Conservation (phyloP, 2,888 invertebrate genomes). For the Ashinkailepas kermadecensis region DNA sequence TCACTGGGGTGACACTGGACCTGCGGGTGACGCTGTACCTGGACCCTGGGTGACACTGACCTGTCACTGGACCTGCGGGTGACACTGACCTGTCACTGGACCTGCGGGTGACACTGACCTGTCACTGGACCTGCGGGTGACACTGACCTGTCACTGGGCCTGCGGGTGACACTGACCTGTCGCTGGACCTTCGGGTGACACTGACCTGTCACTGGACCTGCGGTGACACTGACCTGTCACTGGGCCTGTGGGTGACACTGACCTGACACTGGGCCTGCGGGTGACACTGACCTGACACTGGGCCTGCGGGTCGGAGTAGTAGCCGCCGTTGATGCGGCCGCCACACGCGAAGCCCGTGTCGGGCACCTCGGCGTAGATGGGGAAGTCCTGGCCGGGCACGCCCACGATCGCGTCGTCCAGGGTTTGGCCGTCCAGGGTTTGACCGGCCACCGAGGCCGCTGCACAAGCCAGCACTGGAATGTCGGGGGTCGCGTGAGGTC, state of each 20-base stretch:
- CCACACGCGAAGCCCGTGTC: background rate
- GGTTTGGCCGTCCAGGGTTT: background rate
- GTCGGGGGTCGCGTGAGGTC: too few species aligned
- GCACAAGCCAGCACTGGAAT: too few species aligned
- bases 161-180: too few species aligned
- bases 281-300: background rate
- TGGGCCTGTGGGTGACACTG: background rate
- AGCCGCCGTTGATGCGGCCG: slow-evolving; percentile 12
- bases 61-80: background rate
- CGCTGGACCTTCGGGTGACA: background rate
- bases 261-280: background rate
- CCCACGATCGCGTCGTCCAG: background rate
- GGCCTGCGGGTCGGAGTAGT: background rate
- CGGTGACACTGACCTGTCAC: background rate
- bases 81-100: background rate
- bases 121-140: too few species aligned
- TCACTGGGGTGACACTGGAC: background rate
- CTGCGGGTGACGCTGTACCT: background rate
- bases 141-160: too few species aligned
- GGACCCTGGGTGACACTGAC: background rate
- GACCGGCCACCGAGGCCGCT: too few species aligned
- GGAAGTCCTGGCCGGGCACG: background rate
- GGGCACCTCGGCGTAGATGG: slow-evolving; percentile 7
- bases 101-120: too few species aligned
- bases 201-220: background rate